Evolutionary conservation across 2,888 invertebrate genomes (phyloP).

Genomic region (Lepidochitona cinerea): DNA sequence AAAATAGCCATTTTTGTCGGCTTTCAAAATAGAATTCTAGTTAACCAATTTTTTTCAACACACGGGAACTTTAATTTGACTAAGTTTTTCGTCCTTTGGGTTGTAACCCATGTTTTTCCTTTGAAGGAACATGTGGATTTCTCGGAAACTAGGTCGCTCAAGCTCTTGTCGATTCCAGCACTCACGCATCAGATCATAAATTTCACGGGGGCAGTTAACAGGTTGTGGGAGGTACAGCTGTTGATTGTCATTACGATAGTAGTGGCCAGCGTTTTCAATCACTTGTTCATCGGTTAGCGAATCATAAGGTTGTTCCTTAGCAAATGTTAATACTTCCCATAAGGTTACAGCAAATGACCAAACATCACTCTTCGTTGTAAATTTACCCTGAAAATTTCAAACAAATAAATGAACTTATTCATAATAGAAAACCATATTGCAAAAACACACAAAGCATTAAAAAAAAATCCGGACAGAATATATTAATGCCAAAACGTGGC

Average conservation of each 20-base stretch:
- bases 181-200: conserved; percentile 92
- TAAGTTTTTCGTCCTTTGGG: conserved; percentile 66
- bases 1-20: no score
- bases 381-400: conserved; percentile 79
- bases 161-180: conserved; percentile 89
- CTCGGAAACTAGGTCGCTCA: conserved; percentile 88
- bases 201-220: conserved; percentile 85
- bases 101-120: conserved; percentile 71
- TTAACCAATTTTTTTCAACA: no score
- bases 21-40: no score
- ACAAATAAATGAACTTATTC: not conserved
- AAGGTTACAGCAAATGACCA: conserved; percentile 92
- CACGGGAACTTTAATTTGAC: conserved; percentile 58
- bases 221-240: conserved; percentile 79
- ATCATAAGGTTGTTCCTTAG: conserved; percentile 84
- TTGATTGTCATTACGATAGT: conserved; percentile 82
- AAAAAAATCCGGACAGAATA: no score
- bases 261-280: conserved; percentile 83
- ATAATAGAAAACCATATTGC: no score
- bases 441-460: no score
- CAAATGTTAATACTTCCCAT: conserved; percentile 87
- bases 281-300: conserved; percentile 84
- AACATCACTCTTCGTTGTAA: conserved; percentile 88
- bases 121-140: conserved; percentile 87
- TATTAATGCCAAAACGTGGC: no score